Evolutionary conservation across 2,113 vertebrate species (phyloP), one percentile per base, ranked within the genome.

Genomic region (Crotalus viridis): DNA sequence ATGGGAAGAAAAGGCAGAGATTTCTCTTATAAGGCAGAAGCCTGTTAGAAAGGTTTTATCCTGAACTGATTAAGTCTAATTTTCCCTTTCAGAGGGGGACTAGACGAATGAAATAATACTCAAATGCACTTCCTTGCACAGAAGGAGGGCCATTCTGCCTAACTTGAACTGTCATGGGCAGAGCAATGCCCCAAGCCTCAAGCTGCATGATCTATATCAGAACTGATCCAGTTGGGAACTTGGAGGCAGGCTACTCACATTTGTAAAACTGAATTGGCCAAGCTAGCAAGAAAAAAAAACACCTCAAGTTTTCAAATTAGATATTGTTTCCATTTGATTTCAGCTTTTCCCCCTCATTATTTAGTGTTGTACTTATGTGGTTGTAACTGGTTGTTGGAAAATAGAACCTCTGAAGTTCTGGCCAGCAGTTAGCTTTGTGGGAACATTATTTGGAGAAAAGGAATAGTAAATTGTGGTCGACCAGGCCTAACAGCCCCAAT

Each of bases 81-180:
- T 93, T 22, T 12, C 56, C 55, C 92, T 87, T 90, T 93, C 15
- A 2, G 56, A 89, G 12, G 86, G 26, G 3, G 9, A 1, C 21
- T 61, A 24, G 64, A n/a, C 81, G 48, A 57, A 48, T 22, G 24
- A 24, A 85, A 85, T 54, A 21, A 12, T 39, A 21, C 54, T 39
- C 69, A 64, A 51, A 57, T 61, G 74, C 92, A 89, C 88, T 90
- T 90, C 69, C 56, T 39, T 54, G 43, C 59, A 51, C 91, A 59
- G 9, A 33, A 24, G 33, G 19, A 24, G 51, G 19, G 13, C 28
- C 74, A 26, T 48, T 56, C 55, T 61, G 52, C 87, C 52, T 6
- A 54, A 17, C 33, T 24, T 52, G 69, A 33, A 88, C 26, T 19
- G 59, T 39, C n/a, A 52, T 24, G 91, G 91, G 87, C 52, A 92